phyloP scores from a whole-genome alignment of 1,140 invertebrate genomes.

The Ceratina japonica region DNA sequence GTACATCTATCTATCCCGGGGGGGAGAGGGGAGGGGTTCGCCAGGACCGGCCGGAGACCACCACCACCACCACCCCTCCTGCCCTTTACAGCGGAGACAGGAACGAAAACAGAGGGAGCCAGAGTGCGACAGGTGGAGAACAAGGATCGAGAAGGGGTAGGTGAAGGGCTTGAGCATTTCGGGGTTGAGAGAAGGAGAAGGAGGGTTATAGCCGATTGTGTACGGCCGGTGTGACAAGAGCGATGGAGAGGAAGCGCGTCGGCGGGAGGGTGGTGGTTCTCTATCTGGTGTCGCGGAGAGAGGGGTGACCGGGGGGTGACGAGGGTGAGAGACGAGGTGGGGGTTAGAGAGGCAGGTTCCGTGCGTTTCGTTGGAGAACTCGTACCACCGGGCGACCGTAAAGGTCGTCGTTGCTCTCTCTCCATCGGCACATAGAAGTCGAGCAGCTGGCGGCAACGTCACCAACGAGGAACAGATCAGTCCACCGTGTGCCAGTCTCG shows the following conservation, averaged over 20 bases:
- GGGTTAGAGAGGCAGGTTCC: slow-evolving; percentile 43
- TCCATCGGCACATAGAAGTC: slow-evolving; percentile 42
- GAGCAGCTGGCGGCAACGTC: slow-evolving; percentile 56
- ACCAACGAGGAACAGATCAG: slow-evolving; percentile 45
- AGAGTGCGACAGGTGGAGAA: slow-evolving; percentile 40
- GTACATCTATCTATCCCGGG: too few species aligned
- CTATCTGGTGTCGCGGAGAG: background rate
- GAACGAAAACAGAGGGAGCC: slow-evolving; percentile 32
- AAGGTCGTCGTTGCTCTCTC: slow-evolving; percentile 63
- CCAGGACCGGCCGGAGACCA: slow-evolving; percentile 31
- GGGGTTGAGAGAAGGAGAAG: slow-evolving; percentile 21
- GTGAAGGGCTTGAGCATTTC: slow-evolving; percentile 5
- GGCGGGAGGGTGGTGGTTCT: slow-evolving; percentile 1
- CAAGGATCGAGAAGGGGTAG: background rate
- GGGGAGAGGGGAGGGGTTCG: background rate
- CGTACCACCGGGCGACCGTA: slow-evolving; percentile 57
- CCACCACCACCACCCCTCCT: slow-evolving; percentile 33
- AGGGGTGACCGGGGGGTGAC: slow-evolving; percentile 10
- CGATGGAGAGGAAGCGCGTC: slow-evolving; percentile 9
- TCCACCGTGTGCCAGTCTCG: slow-evolving; percentile 38
- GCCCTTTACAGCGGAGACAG: slow-evolving; percentile 34
- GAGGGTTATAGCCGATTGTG: slow-evolving; percentile 1
- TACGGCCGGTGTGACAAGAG: background rate
- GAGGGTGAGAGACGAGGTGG: slow-evolving; percentile 28
- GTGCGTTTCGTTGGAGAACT: slow-evolving; percentile 63